Evolutionary conservation across 2,888 invertebrate genomes (phyloP).

Genomic region (Eristalis pertinax): DNA sequence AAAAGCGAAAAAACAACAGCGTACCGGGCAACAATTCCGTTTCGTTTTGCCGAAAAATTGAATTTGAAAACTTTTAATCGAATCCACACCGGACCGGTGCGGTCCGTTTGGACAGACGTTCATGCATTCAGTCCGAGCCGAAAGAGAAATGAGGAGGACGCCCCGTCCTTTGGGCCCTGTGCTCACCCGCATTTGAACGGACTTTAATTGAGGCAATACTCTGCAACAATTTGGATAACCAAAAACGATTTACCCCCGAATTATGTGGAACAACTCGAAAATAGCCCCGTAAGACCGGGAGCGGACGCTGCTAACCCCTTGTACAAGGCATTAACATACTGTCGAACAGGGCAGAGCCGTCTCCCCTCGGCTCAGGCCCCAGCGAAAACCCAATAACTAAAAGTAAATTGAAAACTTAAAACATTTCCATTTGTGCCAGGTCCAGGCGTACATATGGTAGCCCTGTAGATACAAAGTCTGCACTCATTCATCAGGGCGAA

Average conservation of each 20-base stretch:
- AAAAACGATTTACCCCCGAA: conserved; percentile 43
- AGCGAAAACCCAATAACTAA: conserved; percentile 54
- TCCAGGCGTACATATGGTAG: not conserved
- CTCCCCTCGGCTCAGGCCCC: not conserved
- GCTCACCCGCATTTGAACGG: not conserved
- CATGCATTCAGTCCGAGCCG: not conserved
- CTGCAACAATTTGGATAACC: conserved; percentile 47
- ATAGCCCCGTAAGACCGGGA: not conserved
- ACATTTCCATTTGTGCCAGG: conserved; percentile 41
- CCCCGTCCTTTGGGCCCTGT: not conserved
- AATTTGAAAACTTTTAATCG: conserved; percentile 65
- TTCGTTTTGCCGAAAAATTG: conserved; percentile 23
- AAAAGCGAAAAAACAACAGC: not conserved
- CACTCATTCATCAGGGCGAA: conserved; percentile 57
- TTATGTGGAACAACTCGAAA: conserved; percentile 29
- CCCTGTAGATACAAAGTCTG: conserved; percentile 23
- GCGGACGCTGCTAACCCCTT: conserved; percentile 13
- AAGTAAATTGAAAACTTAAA: conserved; percentile 69
- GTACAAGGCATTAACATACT: conserved; percentile 53
- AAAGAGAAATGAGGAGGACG: not conserved
- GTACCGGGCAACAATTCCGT: not conserved
- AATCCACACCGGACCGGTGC: conserved; percentile 30
- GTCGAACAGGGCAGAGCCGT: conserved; percentile 46
- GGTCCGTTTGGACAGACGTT: not conserved
- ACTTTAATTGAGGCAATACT: conserved; percentile 58